Conservation (phyloP, 2,797 vertebrate species). For the Ceyx erithaca region DNA sequence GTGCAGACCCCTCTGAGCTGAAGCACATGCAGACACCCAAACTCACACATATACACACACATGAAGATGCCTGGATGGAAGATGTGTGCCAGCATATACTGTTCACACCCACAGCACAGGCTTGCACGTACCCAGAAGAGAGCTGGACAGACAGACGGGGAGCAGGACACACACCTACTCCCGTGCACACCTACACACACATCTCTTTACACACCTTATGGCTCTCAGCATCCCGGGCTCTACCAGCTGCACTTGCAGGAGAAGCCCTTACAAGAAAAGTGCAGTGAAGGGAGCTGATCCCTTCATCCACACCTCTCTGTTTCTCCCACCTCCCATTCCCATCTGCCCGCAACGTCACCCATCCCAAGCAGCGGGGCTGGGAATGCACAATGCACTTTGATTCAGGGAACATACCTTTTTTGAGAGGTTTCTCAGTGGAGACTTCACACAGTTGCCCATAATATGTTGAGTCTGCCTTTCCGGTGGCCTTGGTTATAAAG, state of each 20-base stretch:
- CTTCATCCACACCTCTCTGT: neutral
- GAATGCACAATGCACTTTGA: neutral
- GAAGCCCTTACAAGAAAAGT: slow-evolving; percentile 30
- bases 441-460: slow-evolving; percentile 99
- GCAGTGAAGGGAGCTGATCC: neutral
- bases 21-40: neutral
- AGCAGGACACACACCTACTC: neutral
- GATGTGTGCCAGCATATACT: neutral
- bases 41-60: neutral
- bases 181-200: neutral
- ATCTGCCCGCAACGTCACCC: neutral
- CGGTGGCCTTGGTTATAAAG: slow-evolving; percentile 66
- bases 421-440: slow-evolving; percentile 92
- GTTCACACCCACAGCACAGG: neutral
- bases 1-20: neutral
- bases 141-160: neutral
- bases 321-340: slow-evolving; percentile 38
- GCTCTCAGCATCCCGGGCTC: neutral
- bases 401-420: slow-evolving; percentile 91
- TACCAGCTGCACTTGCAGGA: neutral
- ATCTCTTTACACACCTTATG: neutral
- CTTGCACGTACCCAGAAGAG: accelerated
- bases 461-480: slow-evolving; percentile 75
- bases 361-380: slow-evolving; percentile 37
- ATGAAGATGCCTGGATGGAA: neutral